A percentile compares a stretch with the other conserved stretches of the same genome.
phyloP scores from a whole-genome alignment of 2,888 invertebrate species.

The Mesorhabditis sp. region DNA sequence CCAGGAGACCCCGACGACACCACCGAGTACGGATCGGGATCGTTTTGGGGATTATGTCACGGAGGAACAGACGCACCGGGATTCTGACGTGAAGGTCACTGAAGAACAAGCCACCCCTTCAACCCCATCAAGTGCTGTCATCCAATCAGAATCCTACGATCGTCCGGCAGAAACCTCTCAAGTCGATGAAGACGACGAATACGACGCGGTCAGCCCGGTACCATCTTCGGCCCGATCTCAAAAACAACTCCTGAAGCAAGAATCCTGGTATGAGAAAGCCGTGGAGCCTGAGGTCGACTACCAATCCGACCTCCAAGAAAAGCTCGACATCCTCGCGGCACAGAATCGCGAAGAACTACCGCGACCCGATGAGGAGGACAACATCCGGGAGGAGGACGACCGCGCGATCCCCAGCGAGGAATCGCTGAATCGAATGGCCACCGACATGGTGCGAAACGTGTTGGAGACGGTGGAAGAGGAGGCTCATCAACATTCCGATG shows the following conservation, averaged over 20 bases:
- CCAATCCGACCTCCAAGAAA: constrained; percentile 41
- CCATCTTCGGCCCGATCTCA: constrained; percentile 15
- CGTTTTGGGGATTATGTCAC: too few relatives aligned
- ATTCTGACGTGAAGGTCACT: too few relatives aligned
- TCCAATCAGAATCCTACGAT: too few relatives aligned
- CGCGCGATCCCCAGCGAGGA: background rate
- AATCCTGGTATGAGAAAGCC: constrained; percentile 36
- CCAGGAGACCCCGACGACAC: too few relatives aligned
- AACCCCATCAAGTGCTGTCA: too few relatives aligned
- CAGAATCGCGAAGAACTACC: constrained; percentile 18
- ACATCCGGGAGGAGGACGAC: constrained; percentile 2
- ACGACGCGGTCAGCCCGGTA: background rate
- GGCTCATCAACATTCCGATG: constrained; percentile 18
- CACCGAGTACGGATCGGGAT: too few relatives aligned
- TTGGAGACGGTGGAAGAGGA: constrained; percentile 25
- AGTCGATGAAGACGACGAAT: background rate
- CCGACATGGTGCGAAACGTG: background rate
- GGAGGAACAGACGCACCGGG: too few relatives aligned
- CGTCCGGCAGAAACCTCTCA: background rate
- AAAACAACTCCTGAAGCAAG: constrained; percentile 27
- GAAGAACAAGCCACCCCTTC: too few relatives aligned
- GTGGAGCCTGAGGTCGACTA: constrained; percentile 44
- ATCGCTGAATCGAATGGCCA: background rate
- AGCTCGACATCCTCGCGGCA: constrained; percentile 33
- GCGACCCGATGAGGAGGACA: constrained; percentile 5